Evolutionary conservation across 2,888 invertebrate genomes (phyloP), one percentile per base, ranked within the genome.

Genomic region (Orthosia gracilis): DNA sequence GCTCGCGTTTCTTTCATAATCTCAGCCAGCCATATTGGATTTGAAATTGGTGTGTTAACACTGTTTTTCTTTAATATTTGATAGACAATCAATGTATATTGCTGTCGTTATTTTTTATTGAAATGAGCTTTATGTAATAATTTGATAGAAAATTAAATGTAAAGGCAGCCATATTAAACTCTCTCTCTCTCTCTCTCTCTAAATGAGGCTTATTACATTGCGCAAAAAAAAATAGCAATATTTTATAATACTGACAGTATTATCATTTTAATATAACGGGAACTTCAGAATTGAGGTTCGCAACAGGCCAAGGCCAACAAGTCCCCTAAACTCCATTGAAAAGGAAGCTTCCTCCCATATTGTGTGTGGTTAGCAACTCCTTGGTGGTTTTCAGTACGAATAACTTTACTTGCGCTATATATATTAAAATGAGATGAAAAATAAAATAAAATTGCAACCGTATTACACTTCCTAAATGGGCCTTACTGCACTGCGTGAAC

Each of bases 61-160:
- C 11, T 61, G 40, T 15, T 31, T 50, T 77, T 69, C 23, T 31
- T n/a, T 59, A 45, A 73, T 45, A 57, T 21, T 17, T 40, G 11
- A 26, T 26, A 52, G 17, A 11, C 1, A 40, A 40, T 40, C 12
- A 40, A 40, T 40, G 7, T 45, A 9, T n/a, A n/a, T 70, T 40
- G 47, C 17, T 21, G n/a, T 58, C 21, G 15, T 50, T 70, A 49
- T 17, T 50, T 50, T 18, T 49, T n/a, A 62, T 69, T 52, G 17
- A 69, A 70, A 11, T 5, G 26, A 21, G 13, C 3, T 9, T 4
- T 52, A 21, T 23, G 21, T 23, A 18, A 23, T 18, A 70, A 11
- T 26, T 50, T 0, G 21, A 50, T 50, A n/a, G n/a, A n/a, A n/a
- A n/a, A n/a, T n/a, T n/a, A 12, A 18, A 40, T 76, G 21, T 57